Conservation (phyloP, 2,888 invertebrate genomes). For the Eupithecia centaureata region DNA sequence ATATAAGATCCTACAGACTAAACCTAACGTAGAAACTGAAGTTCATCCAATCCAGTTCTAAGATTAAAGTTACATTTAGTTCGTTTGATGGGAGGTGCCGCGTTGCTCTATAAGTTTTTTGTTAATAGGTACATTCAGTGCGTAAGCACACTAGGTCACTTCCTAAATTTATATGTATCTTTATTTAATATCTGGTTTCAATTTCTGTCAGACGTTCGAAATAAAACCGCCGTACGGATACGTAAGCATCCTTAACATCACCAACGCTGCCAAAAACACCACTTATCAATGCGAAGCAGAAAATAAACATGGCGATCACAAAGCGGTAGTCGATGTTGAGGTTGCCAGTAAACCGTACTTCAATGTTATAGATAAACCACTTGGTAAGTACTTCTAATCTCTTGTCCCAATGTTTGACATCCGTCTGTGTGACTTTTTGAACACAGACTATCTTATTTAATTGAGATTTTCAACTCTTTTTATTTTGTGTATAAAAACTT, state of each 20-base stretch:
- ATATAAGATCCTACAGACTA: too few relatives aligned
- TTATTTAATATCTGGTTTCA: background rate
- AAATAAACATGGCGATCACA: constrained; percentile 13
- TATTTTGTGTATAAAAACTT: too few relatives aligned
- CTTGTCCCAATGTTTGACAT: background rate
- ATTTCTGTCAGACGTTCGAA: constrained; percentile 4
- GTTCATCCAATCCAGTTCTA: too few relatives aligned
- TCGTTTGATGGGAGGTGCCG: too few relatives aligned
- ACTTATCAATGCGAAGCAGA: constrained; percentile 21
- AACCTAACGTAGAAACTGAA: too few relatives aligned
- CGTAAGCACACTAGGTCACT: too few relatives aligned
- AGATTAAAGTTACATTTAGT: too few relatives aligned
- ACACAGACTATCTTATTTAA: background rate
- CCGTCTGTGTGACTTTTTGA: background rate
- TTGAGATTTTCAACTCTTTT: too few relatives aligned
- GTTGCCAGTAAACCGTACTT: constrained; percentile 13
- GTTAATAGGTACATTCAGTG: too few relatives aligned
- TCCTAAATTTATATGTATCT: too few relatives aligned
- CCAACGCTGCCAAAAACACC: constrained; percentile 11
- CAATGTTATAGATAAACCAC: constrained; percentile 10
- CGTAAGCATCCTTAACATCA: constrained; percentile 16
- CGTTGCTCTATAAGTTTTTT: too few relatives aligned
- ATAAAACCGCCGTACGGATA: constrained; percentile 15
- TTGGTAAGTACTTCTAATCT: constrained; percentile 1
- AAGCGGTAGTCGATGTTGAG: constrained; percentile 5